Evolutionary conservation across 2,113 vertebrate species (phyloP).

Genomic region (Peucedramus taeniatus): DNA sequence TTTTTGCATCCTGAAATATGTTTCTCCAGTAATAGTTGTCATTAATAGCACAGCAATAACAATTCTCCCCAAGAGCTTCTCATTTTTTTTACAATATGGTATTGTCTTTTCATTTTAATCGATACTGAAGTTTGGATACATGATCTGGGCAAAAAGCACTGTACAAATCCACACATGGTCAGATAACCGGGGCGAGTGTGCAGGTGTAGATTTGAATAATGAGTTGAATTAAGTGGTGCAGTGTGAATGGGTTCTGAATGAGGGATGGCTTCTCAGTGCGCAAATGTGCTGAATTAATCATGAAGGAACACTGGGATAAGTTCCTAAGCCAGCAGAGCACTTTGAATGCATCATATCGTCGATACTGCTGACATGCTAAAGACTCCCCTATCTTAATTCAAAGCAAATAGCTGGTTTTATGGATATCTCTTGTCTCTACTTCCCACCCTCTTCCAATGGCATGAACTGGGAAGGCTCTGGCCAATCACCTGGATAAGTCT

Average conservation of each 20-base stretch:
- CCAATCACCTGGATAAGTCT: conserved; percentile 74
- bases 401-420: not conserved
- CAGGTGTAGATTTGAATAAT: not conserved
- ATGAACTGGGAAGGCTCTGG: conserved; percentile 65
- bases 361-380: not conserved
- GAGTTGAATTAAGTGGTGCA: not conserved
- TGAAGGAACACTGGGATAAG: not conserved
- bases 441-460: not conserved
- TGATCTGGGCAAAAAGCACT: not conserved
- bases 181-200: not conserved
- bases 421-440: not conserved
- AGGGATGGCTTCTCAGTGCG: not conserved
- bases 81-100: not conserved
- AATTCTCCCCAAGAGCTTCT: not conserved
- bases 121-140: not conserved
- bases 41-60: not conserved
- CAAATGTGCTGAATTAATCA: not conserved
- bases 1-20: not conserved
- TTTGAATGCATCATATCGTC: not conserved
- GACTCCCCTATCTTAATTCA: not conserved
- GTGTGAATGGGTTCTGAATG: not conserved
- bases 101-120: not conserved
- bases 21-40: not conserved
- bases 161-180: not conserved
- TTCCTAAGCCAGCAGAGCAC: not conserved